Base-by-base conservation (phyloP, 2,888 invertebrate species). In the Tetragonisca angustula region DNA sequence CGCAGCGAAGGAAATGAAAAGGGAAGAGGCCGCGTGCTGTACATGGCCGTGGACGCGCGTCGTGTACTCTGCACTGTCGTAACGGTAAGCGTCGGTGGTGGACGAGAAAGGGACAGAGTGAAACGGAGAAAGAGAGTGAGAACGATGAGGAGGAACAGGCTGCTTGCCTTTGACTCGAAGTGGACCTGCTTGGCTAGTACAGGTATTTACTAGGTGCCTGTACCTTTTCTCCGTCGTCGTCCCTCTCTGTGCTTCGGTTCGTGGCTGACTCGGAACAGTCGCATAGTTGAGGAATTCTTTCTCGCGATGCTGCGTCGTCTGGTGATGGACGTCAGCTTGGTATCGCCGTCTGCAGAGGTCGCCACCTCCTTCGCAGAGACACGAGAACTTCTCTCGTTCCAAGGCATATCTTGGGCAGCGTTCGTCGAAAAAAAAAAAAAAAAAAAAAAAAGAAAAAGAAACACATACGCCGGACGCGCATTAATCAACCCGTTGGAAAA, bases 171-270 rank as follows among this genome's bases (percentile, higher is more conserved):
- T 86, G 88, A 88, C 87, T 90, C 87, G 86, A 85, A 79, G 88
- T 89, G 89, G 89, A 91, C 91, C 90, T 91, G 92, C 90, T 90
- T 87, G 90, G 91, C 90, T 89, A 88, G 92, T 91, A 90, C 90
- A 90, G 90, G 92, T 92, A 92, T 92, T 92, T 91, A 91, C 91
- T 89, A 91, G 88, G 85, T 91, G 89, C 87, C 86, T 88, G 81
- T 81, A 79, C 84, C 84, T 76, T 79, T 71, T 77, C 83, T 72
- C 79, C 81, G 52, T 78, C 80, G 71, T 49, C 72, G 64, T 72
- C 62, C 72, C 65, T 72, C 84, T 73, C 81, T 84, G 71, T 77
- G 79, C 77, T 73, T 76, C 79, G 72, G 74, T 64, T 67, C 83
- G 82, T 82, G 62, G 78, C 80, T 36, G 21, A 21, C 21, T 73